Base-by-base conservation (phyloP, 2,888 invertebrate species). In the Drosophila quinaria region DNA sequence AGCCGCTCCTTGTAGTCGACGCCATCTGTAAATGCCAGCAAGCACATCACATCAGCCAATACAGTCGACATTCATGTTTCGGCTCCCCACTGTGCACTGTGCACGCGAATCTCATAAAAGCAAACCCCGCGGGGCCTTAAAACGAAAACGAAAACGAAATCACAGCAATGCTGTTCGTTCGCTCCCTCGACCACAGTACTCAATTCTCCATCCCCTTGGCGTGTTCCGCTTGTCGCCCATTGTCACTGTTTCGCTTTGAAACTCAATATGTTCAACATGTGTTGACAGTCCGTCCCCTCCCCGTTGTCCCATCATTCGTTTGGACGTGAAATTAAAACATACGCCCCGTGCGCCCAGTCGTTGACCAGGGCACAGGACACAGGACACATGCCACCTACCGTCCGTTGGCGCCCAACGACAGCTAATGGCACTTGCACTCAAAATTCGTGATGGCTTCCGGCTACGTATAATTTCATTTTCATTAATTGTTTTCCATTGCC, bases 1-100 rank as follows among this genome's bases (percentile, higher is more conserved):
- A 97, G 94, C 86, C 95, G 95, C 91, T 96, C 96, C 92, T 96
- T 96, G 93, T 95, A 95, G 88, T 96, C 95, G 47, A 65, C 65
- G 65, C 79, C 81, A 77, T 92, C 92, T 91, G 78, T 4, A 73
- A 73, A 60, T 59, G 61, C 49, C 72, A 70, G 11, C 29, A 19
- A 70, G 61, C 39, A 29, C 42, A 37, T 37, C 35, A 37, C 17
- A 29, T 22, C 19, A 37, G 59, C 37, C 41, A 39, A 49, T 37
- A 47, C 37, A 79, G 61, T 63, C 70, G 61, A 59, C 70, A 69
- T 76, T 76, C 59, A 33, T 52, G 52, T 52, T 42, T 46, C 10
- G 74, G 42, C 67, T 59, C 11, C 79, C 67, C 74, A 59, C 69
- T 39, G 75, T 63, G 61, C 39, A 11, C 55, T 31, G 46, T 35